Evolutionary conservation across 1,140 invertebrate species (phyloP).

Genomic region (Oncopeltus fasciatus): DNA sequence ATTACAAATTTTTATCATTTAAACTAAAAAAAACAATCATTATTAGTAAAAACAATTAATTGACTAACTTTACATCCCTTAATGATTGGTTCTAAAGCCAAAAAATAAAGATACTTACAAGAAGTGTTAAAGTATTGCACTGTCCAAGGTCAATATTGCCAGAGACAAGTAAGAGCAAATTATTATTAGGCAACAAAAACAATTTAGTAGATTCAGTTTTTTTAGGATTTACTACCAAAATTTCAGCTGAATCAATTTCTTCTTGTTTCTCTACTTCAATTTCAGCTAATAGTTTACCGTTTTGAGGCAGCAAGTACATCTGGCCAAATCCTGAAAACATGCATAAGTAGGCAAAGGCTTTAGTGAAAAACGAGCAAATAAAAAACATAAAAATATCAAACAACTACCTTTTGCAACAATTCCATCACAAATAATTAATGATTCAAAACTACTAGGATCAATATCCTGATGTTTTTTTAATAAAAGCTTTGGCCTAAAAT

Average conservation of each 20-base stretch:
- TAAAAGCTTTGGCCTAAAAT: background rate
- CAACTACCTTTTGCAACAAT: background rate
- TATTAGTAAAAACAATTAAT: background rate
- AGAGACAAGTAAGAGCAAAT: background rate
- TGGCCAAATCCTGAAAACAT: background rate
- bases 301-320: background rate
- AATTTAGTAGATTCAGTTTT: background rate
- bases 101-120: background rate
- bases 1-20: background rate
- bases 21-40: background rate
- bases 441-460: too few species aligned
- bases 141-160: background rate
- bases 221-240: background rate
- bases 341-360: background rate
- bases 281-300: background rate
- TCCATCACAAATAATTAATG: background rate
- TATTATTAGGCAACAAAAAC: background rate
- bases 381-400: too few species aligned
- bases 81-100: background rate
- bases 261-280: background rate
- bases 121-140: background rate
- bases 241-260: background rate
- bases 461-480: background rate
- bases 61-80: background rate
- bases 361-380: background rate